Evolutionary conservation across 2,888 invertebrate species (phyloP), one percentile per base, ranked within the genome.

Genomic region (Vannuccia rotundouncinata): DNA sequence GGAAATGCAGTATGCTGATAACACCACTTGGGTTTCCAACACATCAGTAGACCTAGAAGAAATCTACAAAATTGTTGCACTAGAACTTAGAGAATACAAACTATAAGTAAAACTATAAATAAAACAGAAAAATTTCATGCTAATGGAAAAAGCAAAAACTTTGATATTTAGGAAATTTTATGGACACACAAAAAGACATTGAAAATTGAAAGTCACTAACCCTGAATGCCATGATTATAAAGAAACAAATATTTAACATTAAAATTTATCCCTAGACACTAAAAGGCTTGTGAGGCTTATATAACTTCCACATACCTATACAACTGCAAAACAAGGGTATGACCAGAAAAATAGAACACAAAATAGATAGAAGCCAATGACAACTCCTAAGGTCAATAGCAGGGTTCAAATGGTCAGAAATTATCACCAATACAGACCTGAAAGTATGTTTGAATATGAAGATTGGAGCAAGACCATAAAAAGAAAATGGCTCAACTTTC

Each of bases 401-500:
- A 13, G 66, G 66, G 25, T 22, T 66, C 66, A 66, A 22, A n/a
- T 66, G 66, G 66, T 27, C 66, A 5, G 10, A 66, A 66, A 5
- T 5, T 5, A 66, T 66, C 5, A 66, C 66, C 22, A 66, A 66
- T n/a, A 5, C 2, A 66, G 66, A 66, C 2, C 66, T 66, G 5
- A 22, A 66, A 22, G 22, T n/a, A 5, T 66, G 5, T 66, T 66
- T 66, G 22, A 22, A 13, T 27, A 66, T 66, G 66, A 66, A 66
- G 25, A 66, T 66, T 66, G 66, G 66, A 66, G 66, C 66, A 66
- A 66, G 25, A 66, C 25, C 66, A 66, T 66, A n/a, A 66, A 66
- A 22, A 5, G 22, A 66, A 66, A 22, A 66, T 2, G 66, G 10
- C 66, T 66, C 22, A 66, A 66, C 22, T 66, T 66, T 22, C 5